Base-by-base conservation (phyloP, 2,797 vertebrate species). In the Phataginus tetradactyla region DNA sequence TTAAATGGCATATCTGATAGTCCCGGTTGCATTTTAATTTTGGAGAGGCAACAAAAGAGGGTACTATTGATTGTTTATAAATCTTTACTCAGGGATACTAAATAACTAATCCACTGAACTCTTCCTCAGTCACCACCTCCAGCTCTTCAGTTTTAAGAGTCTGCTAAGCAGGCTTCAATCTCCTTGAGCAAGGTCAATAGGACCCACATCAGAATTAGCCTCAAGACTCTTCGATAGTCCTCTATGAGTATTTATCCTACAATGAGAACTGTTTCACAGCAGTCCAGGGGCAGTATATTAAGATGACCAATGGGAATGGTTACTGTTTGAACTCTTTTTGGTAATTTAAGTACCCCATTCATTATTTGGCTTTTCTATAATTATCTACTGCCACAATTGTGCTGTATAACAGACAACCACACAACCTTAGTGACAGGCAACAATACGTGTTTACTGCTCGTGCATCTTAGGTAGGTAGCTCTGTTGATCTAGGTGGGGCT, bases 61-160 rank as follows among this genome's bases (percentile, higher is more conserved):
- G 45, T n/a, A 78, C 63, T 64, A 90, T 80, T 59, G 92, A 97
- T 80, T 94, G 39, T 86, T 95, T 83, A 72, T 89, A 95, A 96
- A 91, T 90, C 80, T 94, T 95, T 92, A 89, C 45, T 92, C 72
- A 9, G 25, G 10, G 27, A 80, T 32, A 83, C 74, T 88, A 91
- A 79, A 86, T 78, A 89, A 86, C n/a, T 29, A 66, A 80, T 88
- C 55, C 83, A 95, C 45, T 83, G 71, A 95, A 86, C 49, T 49
- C 64, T 75, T 94, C 83, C 83, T 93, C 63, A 34, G 61, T 84
- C 25, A 34, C 42, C 75, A 69, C 32, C 71, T 88, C 77, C 4
- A 61, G 77, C 32, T 91, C 51, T 85, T 95, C 13, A 57, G 63
- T 79, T 81, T 0, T 78, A 77, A 80, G 34, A 86, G 42, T 93